Evolutionary conservation across 1,140 invertebrate species (phyloP).

Genomic region (Zaprionus tsacasi): DNA sequence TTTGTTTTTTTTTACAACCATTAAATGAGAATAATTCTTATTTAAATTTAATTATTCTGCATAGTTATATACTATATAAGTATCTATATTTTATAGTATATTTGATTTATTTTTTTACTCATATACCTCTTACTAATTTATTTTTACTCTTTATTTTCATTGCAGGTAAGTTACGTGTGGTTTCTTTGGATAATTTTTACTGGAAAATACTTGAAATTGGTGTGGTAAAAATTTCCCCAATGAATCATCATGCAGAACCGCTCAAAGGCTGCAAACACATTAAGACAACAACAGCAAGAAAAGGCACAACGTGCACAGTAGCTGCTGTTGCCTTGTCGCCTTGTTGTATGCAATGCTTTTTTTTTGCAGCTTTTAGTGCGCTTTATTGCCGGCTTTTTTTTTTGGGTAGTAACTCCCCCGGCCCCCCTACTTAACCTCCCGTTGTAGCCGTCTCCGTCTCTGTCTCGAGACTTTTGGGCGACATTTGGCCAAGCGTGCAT

Average conservation of each 20-base stretch:
- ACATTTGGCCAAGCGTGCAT: conserved; percentile 30
- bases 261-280: conserved; percentile 46
- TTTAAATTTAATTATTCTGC: too few relatives aligned
- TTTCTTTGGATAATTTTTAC: conserved; percentile 22
- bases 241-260: conserved; percentile 51
- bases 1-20: too few relatives aligned
- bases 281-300: conserved; percentile 16
- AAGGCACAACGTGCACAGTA: conserved; percentile 6
- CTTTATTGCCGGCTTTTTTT: conserved; percentile 22
- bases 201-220: conserved; percentile 2
- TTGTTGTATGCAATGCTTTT: conserved; percentile 41
- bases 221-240: conserved; percentile 16
- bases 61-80: too few relatives aligned
- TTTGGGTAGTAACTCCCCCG: not conserved
- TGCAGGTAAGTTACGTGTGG: conserved; percentile 44
- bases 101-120: conserved; percentile 13
- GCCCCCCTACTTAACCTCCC: not conserved
- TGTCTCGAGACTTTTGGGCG: conserved; percentile 32
- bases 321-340: conserved; percentile 24
- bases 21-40: too few relatives aligned
- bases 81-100: not conserved
- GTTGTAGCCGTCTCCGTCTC: not conserved
- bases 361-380: conserved; percentile 48
- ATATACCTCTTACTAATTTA: conserved; percentile 27
- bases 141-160: conserved; percentile 30